A percentile compares a stretch with the other conserved stretches of the same genome.
These are phyloP conservation scores for Zophobas atratus DNA, from an alignment of 1,140 invertebrate genomes.

Conservation along the genomic window DNA sequence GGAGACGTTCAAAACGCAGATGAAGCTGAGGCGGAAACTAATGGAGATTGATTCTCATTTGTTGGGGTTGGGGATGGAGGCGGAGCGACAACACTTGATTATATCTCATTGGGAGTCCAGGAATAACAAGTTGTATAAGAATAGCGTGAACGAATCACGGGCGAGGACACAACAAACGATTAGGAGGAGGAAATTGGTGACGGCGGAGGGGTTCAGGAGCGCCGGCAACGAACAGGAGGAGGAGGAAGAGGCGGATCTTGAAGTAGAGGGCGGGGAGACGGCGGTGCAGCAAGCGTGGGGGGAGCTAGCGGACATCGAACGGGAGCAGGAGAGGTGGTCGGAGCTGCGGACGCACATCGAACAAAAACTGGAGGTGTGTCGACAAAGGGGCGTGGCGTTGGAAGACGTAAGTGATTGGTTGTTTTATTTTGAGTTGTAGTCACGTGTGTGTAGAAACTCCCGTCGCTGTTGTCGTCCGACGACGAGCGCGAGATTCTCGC, in stretches of 20 bases:
- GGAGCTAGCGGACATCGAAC: slow-evolving; percentile 87
- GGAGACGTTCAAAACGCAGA: slow-evolving; percentile 91
- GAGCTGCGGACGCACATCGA: slow-evolving; percentile 82
- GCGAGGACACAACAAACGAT: slow-evolving; percentile 74
- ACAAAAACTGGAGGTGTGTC: slow-evolving; percentile 83
- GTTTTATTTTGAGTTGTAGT: not conserved
- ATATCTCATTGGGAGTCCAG: slow-evolving; percentile 90
- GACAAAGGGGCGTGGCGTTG: slow-evolving; percentile 80
- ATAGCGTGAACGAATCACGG: slow-evolving; percentile 70
- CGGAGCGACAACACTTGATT: slow-evolving; percentile 87
- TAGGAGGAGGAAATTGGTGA: slow-evolving; percentile 63
- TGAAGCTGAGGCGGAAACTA: slow-evolving; percentile 85
- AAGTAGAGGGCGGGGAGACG: slow-evolving; percentile 61
- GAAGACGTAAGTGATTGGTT: slow-evolving; percentile 79
- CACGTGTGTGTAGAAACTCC: slow-evolving; percentile 78
- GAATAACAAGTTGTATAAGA: slow-evolving; percentile 82
- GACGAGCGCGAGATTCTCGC: slow-evolving; percentile 90
- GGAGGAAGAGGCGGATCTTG: slow-evolving; percentile 56
- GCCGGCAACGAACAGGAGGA: slow-evolving; percentile 60
- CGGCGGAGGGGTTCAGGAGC: slow-evolving; percentile 63
- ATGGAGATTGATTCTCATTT: slow-evolving; percentile 91
- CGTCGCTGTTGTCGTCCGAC: slow-evolving; percentile 85
- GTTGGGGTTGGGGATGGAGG: slow-evolving; percentile 86
- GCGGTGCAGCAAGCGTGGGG: slow-evolving; percentile 87
- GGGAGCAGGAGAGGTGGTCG: slow-evolving; percentile 87